Conservation (phyloP, 1,140 invertebrate genomes). For the Scaptodrosophila lebanonensis region DNA sequence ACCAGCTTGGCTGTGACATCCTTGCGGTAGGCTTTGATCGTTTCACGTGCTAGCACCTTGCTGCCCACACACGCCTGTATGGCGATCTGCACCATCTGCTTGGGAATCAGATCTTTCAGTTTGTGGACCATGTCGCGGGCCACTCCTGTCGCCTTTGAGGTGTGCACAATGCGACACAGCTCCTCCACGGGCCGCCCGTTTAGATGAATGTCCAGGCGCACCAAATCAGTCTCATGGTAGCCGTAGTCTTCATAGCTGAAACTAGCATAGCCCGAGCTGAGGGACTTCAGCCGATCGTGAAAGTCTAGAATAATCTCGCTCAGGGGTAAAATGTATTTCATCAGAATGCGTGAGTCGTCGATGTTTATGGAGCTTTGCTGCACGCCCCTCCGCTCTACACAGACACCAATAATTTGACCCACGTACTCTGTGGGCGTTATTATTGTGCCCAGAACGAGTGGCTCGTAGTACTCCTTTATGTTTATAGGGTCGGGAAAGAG, state of each 20-base stretch:
- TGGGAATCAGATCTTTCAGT: slow-evolving; percentile 92
- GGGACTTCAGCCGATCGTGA: slow-evolving; percentile 93
- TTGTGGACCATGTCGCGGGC: slow-evolving; percentile 86
- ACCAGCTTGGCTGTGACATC: slow-evolving; percentile 96
- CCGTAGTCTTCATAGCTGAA: slow-evolving; percentile 98
- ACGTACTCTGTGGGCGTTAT: slow-evolving; percentile 89
- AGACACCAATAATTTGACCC: slow-evolving; percentile 84
- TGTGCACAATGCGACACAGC: slow-evolving; percentile 90
- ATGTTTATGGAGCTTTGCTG: slow-evolving; percentile 87
- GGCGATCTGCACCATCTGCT: slow-evolving; percentile 90
- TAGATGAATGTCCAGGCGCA: slow-evolving; percentile 86
- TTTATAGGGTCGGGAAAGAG: slow-evolving; percentile 84
- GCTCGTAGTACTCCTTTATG: slow-evolving; percentile 89
- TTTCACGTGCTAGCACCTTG: slow-evolving; percentile 92
- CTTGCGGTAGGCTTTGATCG: slow-evolving; percentile 91
- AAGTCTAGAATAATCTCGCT: slow-evolving; percentile 97
- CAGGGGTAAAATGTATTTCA: slow-evolving; percentile 91
- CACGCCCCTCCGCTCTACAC: slow-evolving; percentile 87
- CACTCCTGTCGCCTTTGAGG: slow-evolving; percentile 81
- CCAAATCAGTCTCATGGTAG: slow-evolving; percentile 81
- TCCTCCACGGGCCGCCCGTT: slow-evolving; percentile 92
- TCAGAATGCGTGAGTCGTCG: slow-evolving; percentile 88
- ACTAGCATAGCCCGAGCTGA: slow-evolving; percentile 96
- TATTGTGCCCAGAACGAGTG: slow-evolving; percentile 92
- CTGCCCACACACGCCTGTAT: slow-evolving; percentile 91